These are phyloP conservation scores for Netelia inedita DNA, from an alignment of 2,888 invertebrate genomes.

Conservation along the genomic window DNA sequence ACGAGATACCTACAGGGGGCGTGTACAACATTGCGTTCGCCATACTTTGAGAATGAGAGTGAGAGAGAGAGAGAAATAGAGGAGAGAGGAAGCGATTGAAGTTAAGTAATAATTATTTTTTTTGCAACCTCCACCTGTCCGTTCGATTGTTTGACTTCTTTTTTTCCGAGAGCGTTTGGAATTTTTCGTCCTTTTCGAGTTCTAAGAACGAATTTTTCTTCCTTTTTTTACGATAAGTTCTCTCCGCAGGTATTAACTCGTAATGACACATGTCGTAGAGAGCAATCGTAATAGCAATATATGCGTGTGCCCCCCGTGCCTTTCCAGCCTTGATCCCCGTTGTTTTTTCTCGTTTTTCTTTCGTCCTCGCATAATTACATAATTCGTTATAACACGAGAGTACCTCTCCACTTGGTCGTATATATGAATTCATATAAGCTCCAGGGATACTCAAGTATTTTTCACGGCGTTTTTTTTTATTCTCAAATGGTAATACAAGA, in stretches of 20 bases:
- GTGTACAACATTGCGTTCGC: constrained; percentile 18
- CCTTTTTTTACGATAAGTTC: constrained; percentile 7
- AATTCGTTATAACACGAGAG: constrained; percentile 2
- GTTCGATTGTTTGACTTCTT: background rate
- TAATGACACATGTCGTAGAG: constrained; percentile 44
- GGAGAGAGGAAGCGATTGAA: background rate
- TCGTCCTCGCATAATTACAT: constrained; percentile 25
- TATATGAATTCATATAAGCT: background rate
- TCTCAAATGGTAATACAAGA: background rate
- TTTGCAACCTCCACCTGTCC: background rate
- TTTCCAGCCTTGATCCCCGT: constrained; percentile 50
- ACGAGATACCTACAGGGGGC: constrained; percentile 9
- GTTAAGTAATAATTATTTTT: constrained; percentile 16
- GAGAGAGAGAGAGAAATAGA: background rate
- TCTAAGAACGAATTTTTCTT: background rate
- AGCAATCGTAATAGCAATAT: constrained; percentile 5
- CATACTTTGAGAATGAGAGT: constrained; percentile 1
- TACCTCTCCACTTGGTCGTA: too few relatives aligned
- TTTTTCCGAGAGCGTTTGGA: background rate
- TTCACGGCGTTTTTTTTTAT: background rate
- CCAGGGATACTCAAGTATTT: too few relatives aligned
- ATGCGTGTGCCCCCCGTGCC: constrained; percentile 3
- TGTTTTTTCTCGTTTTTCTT: constrained; percentile 21
- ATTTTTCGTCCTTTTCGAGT: constrained; percentile 15
- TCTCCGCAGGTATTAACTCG: constrained; percentile 38